phyloP scores from a whole-genome alignment of 2,797 vertebrate species.

The Melanogrammus aeglefinus region DNA sequence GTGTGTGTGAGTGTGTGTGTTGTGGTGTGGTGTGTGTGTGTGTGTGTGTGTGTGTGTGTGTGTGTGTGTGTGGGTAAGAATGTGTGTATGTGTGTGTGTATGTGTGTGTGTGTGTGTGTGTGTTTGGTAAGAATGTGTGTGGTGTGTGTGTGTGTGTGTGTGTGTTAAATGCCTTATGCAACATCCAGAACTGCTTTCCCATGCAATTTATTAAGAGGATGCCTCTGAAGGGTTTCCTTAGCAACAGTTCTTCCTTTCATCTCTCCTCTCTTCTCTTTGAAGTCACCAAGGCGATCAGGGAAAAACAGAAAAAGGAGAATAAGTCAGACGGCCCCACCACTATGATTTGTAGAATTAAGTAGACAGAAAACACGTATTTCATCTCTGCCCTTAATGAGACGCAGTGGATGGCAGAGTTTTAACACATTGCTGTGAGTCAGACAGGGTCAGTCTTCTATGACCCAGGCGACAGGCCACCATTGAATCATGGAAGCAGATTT shows the following conservation, averaged over 20 bases:
- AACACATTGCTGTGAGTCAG: background rate
- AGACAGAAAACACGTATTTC: no score
- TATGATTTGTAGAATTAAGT: no score
- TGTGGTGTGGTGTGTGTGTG: background rate
- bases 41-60: background rate
- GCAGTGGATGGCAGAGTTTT: no score
- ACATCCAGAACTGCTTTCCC: slow-evolving; percentile 62
- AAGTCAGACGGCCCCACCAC: background rate
- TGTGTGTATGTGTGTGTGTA: background rate
- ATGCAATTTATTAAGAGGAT: slow-evolving; percentile 64
- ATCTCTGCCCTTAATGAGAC: no score
- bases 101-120: slow-evolving; percentile 8
- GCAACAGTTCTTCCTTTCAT: slow-evolving; percentile 60
- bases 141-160: background rate
- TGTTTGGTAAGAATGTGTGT: slow-evolving; percentile 11
- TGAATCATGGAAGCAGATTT: slow-evolving; percentile 43
- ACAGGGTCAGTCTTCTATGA: slow-evolving; percentile 11
- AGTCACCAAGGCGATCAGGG: slow-evolving; percentile 33
- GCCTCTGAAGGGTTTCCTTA: slow-evolving; percentile 59
- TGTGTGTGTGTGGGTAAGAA: slow-evolving; percentile 2
- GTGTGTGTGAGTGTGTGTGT: slow-evolving; percentile 13
- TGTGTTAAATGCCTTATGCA: slow-evolving; percentile 64
- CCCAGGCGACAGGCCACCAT: slow-evolving; percentile 34
- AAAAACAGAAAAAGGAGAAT: slow-evolving; percentile 42
- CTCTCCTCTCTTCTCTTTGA: slow-evolving; percentile 23